Base-by-base conservation (phyloP, 1,140 invertebrate species). In the Cotesia glomerata region DNA sequence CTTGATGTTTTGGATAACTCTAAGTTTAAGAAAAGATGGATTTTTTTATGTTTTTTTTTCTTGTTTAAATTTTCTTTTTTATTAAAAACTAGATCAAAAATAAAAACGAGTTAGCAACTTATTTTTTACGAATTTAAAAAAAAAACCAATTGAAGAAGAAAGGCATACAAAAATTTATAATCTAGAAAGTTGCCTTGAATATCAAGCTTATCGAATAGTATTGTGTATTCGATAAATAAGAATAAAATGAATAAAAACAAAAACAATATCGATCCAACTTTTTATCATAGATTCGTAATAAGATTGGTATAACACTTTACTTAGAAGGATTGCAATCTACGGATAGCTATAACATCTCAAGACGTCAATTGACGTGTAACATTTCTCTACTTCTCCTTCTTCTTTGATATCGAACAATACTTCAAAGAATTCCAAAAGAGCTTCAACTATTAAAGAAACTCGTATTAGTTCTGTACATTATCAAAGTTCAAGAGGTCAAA, bases 401-500 rank as follows among this genome's bases (percentile, higher is more conserved):
- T 16, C 26, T 49, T 51, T 26, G 63, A 51, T 39, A 65, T 18
- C 35, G 45, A 65, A 64, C 62, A 34, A 36, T 14, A 49, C 63
- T 49, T 65, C 39, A 65, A 65, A 65, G 63, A 34, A 16, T 34
- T 45, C 32, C 62, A 64, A n/a, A 64, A 64, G 62, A 36, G 62
- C 62, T 64, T 34, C n/a, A 9, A n/a, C 63, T 14, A 14, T 26
- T 14, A 49, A 49, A 14, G 13, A 39, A 63, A 65, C n/a, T 65
- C 16, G 45, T 65, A 18, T 13, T 13, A 36, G 61, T n/a, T 63
- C 9, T 13, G 35, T 63, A 59, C 5, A 4, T 11, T 26, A 7
- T 26, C 3, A 59, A 34, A 59, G 58, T 34, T 59, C 4, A 59
- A n/a, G 61, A 63, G 13, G 61, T 35, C 52, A 54, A n/a, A 32